Evolutionary conservation across 2,888 invertebrate genomes (phyloP), one percentile per base, ranked within the genome.

Genomic region (Agrotis exclamationis): DNA sequence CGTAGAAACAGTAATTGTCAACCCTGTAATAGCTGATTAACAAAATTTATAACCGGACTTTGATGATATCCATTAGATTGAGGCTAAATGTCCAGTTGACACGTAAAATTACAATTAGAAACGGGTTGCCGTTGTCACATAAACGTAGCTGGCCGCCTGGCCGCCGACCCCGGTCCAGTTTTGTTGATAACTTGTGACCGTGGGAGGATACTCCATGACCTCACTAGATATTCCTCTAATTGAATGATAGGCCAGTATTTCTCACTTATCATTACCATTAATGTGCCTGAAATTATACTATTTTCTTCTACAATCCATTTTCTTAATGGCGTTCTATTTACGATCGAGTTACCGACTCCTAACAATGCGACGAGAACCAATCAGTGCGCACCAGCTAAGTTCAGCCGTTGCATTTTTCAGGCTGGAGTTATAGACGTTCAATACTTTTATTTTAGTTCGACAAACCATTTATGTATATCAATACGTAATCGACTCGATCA

Each of bases 151-250:
- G 67, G 60, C 74, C 68, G 79, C 59, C 72, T 79, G 83, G 75
- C 76, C 82, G 82, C 78, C 85, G 89, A 88, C 89, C 87, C 87
- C 87, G 91, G 87, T 89, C 90, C 85, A 89, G 85, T 90, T 91
- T 86, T 83, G 80, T 85, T 89, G 90, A 91, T 90, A 91, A 90
- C 81, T 85, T 84, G 77, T 85, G 86, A 76, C 89, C 92, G 94
- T 93, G 92, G 93, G 93, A 92, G 91, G 87, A 86, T 87, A 87
- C 90, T 92, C 90, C 91, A 88, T 93, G 93, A 92, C 92, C 93
- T 93, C 92, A 88, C 90, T 85, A n/a, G n/a, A n/a, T n/a, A 89
- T 90, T 91, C 88, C 87, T 89, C 86, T 93, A 92, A 94, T 92
- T 92, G 89, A 92, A 92, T 92, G 88, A 93, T 92, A 89, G 86